Evolutionary conservation across 2,888 invertebrate species (phyloP).

Genomic region (Mylabris sibirica): DNA sequence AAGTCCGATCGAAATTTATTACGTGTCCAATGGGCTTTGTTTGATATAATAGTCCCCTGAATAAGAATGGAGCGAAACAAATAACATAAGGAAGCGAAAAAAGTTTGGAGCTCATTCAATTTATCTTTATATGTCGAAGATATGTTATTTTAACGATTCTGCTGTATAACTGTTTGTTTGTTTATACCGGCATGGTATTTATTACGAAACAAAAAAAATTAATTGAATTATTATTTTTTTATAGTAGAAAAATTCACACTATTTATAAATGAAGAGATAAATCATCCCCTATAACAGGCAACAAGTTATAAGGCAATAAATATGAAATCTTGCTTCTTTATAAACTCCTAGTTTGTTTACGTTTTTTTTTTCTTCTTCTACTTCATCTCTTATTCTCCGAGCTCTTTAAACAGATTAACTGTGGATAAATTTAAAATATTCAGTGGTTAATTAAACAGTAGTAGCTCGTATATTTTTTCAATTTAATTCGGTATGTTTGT

Average conservation of each 20-base stretch:
- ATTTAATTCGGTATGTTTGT: neutral
- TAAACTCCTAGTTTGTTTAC: neutral
- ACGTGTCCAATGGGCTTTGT: neutral
- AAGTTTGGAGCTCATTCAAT: conserved; percentile 36
- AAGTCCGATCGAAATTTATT: neutral
- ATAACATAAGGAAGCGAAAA: conserved; percentile 35
- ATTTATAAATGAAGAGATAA: conserved; percentile 1
- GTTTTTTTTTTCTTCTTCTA: neutral
- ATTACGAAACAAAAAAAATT: neutral
- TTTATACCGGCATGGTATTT: neutral
- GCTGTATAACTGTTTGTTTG: conserved; percentile 14
- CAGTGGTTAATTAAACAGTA: conserved; percentile 34
- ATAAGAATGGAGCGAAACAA: conserved; percentile 24
- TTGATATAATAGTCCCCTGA: conserved; percentile 19
- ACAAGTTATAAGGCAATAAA: conserved; percentile 4
- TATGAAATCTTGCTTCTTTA: conserved; percentile 3
- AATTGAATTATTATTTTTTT: neutral
- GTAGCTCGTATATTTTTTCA: neutral
- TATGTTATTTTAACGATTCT: conserved; percentile 26
- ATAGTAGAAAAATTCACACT: neutral
- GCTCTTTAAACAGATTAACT: conserved; percentile 14
- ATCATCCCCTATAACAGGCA: conserved; percentile 5
- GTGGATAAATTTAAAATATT: conserved; percentile 32
- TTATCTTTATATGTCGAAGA: conserved; percentile 29
- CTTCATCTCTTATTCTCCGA: neutral